Base-by-base conservation (phyloP, 2,888 invertebrate genomes). In the Seira ritae region DNA sequence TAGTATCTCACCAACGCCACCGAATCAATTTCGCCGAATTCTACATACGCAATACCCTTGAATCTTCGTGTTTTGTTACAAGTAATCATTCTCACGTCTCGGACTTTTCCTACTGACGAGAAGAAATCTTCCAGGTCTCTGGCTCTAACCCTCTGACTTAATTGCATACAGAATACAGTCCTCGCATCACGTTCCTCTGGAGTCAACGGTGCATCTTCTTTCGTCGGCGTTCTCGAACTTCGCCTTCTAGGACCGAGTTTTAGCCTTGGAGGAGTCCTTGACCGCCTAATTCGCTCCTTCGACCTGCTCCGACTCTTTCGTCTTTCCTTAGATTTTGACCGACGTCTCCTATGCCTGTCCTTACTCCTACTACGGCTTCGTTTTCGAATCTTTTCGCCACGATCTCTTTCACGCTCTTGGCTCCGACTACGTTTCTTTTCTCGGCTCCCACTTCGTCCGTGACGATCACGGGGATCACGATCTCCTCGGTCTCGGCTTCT, bases 41-140 rank as follows among this genome's bases (percentile, higher is more conserved):
- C 99, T 84, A 99, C 97, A 90, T 99, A 99, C n/a, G 99, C 97
- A 89, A 99, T 99, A 67, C 99, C 99, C 92, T 99, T 99, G 90
- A 99, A 99, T 88, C 99, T 93, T 90, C 99, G 94, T 0, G 99
- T 99, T 92, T 99, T 98, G 91, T 98, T 99, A 92, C 99, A 99
- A 79, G 98, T 98, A 81, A 99, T 99, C 89, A 99, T 94, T 90
- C 99, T 94, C 20, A 99, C 99, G 92, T 99, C 99, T 89, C 98
- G 94, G 12, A 94, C 93, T 65, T 98, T 98, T 66, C 99, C 99
- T 83, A 99, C 98, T 84, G 98, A 96, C 31, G 98, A 98, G 91
- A 99, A 99, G 91, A 99, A 99, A 91, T 99, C 99, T 92, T 99
- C 98, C 86, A 99, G 92, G 91, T 99, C 99, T 87, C 97, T 94